Conservation (phyloP, 2,113 vertebrate species). For the Myiozetetes cayanensis region DNA sequence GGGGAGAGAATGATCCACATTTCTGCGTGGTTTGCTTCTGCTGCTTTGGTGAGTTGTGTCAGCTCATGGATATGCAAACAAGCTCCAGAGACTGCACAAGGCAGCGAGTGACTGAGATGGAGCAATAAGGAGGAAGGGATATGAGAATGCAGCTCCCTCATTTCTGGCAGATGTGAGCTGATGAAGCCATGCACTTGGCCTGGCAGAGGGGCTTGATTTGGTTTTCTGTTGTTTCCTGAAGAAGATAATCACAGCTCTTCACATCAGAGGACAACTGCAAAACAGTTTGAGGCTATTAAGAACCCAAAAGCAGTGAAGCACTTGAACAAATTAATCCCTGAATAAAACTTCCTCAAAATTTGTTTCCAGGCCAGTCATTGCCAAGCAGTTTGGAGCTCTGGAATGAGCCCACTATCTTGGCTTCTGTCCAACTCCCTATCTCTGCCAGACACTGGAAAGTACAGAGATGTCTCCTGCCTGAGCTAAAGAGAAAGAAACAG, state of each 20-base stretch:
- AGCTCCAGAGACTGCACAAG: background rate
- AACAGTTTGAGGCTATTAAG: background rate
- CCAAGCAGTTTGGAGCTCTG: background rate
- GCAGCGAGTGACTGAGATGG: fast-evolving
- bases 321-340: slow-evolving; percentile 29
- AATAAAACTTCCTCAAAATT: slow-evolving; percentile 37
- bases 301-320: background rate
- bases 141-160: background rate
- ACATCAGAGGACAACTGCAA: background rate
- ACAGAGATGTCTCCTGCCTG: slow-evolving; percentile 25
- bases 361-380: background rate
- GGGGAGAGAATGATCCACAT: background rate
- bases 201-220: background rate
- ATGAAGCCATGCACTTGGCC: background rate
- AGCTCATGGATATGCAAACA: background rate
- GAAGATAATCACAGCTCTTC: background rate
- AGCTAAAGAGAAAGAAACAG: slow-evolving; percentile 23
- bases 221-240: background rate
- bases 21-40: background rate
- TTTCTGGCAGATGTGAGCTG: background rate
- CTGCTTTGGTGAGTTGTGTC: background rate
- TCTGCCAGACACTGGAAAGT: slow-evolving; percentile 27
- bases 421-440: slow-evolving; percentile 22
- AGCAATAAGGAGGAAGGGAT: background rate
- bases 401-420: slow-evolving; percentile 5